Conservation (phyloP, 1,140 invertebrate species). For the Papilio aristodemus region DNA sequence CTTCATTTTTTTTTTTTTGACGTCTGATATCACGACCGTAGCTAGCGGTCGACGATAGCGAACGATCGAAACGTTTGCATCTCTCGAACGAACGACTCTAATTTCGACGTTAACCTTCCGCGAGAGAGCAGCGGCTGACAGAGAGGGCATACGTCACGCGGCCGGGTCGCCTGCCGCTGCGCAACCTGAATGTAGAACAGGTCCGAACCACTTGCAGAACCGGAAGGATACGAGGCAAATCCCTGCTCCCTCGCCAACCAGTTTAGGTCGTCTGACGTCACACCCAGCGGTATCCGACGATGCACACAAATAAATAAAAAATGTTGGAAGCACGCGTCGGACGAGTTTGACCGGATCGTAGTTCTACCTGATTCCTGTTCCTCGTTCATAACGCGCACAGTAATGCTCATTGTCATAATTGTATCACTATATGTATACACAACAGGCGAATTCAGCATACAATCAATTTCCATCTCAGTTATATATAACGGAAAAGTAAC, state of each 20-base stretch:
- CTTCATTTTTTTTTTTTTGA: conserved; percentile 17
- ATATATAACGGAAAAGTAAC: not conserved
- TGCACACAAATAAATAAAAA: conserved; percentile 81
- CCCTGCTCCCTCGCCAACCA: conserved; percentile 79
- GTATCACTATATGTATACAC: conserved; percentile 21
- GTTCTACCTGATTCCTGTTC: conserved; percentile 80
- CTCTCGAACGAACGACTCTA: conserved; percentile 34
- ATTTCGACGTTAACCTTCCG: conserved; percentile 39
- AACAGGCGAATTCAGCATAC: not conserved
- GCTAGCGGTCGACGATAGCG: not conserved
- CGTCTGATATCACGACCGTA: not conserved
- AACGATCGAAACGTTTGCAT: not conserved
- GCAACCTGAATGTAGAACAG: conserved; percentile 78
- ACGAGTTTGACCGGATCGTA: conserved; percentile 80
- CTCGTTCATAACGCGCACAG: conserved; percentile 65
- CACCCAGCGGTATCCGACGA: conserved; percentile 77
- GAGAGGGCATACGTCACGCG: conserved; percentile 59
- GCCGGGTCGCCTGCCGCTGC: conserved; percentile 60
- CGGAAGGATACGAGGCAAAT: conserved; percentile 80
- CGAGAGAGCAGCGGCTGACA: conserved; percentile 36
- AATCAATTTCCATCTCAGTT: not conserved
- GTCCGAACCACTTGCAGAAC: conserved; percentile 76
- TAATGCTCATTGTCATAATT: conserved; percentile 51
- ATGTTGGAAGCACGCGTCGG: conserved; percentile 79
- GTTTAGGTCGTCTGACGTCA: conserved; percentile 80